A percentile compares a stretch with the other conserved stretches of the same genome.
Evolutionary conservation across 37 sponge, comb jelly and placozoan genomes (phyloP).

Genomic region (Haliclona indistincta): DNA sequence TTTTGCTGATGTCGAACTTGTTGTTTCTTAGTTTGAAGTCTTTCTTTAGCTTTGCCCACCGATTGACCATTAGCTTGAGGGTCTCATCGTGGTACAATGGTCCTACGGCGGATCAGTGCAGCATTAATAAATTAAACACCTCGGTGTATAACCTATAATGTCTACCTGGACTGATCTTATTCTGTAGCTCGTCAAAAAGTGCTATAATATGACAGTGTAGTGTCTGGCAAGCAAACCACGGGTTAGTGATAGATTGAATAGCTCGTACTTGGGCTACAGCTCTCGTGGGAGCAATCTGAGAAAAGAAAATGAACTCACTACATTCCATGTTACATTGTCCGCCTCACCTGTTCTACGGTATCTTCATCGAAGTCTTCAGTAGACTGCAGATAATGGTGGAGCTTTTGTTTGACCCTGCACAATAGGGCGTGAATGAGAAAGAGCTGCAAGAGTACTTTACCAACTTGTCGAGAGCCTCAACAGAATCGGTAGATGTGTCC

Average conservation of each 20-base stretch:
- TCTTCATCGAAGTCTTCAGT: conserved; percentile 36
- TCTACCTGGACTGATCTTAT: background rate
- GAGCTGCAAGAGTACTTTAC: background rate
- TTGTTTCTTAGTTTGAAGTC: conserved; percentile 72
- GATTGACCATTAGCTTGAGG: conserved; percentile 67
- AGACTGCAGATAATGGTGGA: conserved; percentile 44
- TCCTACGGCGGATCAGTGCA: background rate
- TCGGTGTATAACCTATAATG: background rate
- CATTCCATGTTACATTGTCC: background rate
- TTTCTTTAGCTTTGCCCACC: conserved; percentile 91
- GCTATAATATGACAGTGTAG: no score
- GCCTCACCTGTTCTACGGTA: conserved; percentile 24
- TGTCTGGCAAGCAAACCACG: conserved; percentile 45
- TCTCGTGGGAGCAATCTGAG: conserved; percentile 78
- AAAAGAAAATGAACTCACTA: background rate
- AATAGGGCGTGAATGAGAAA: conserved; percentile 2
- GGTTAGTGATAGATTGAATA: conserved; percentile 71
- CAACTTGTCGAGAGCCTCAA: conserved; percentile 56
- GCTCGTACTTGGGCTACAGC: conserved; percentile 49
- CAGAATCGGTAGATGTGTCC: conserved; percentile 75
- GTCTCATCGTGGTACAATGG: conserved; percentile 39
- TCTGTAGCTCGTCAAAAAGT: no score
- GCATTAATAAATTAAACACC: background rate
- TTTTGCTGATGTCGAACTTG: conserved; percentile 94
- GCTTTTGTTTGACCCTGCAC: conserved; percentile 43